These are phyloP conservation scores for Tragelaphus scriptus DNA, from an alignment of 2,113 vertebrate genomes.

Conservation along the genomic window DNA sequence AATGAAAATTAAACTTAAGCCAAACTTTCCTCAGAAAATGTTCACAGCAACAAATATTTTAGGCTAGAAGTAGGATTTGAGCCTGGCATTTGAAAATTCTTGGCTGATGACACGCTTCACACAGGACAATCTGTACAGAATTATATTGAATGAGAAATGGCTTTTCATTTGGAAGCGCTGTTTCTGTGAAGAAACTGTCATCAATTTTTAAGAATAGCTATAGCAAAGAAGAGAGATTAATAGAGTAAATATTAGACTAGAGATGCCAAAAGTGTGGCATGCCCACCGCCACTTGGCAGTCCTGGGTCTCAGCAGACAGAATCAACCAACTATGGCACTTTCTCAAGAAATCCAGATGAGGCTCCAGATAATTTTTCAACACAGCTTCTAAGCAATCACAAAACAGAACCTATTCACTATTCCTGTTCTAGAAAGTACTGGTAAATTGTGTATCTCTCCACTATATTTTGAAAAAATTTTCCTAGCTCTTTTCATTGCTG, in stretches of 20 bases:
- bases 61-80: not conserved
- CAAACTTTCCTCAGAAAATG: conserved; percentile 28
- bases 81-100: conserved; percentile 39
- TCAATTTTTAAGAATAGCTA: conserved; percentile 2
- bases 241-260: conserved; percentile 20
- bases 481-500: not conserved
- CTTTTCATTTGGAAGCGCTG: conserved; percentile 23
- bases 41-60: conserved; percentile 34
- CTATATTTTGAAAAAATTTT: not conserved
- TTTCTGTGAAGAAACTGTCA: conserved; percentile 52
- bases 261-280: not conserved
- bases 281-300: not conserved
- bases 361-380: not conserved
- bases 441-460: not conserved
- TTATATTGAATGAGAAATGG: conserved; percentile 6
- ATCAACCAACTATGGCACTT: not conserved
- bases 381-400: not conserved
- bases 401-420: not conserved
- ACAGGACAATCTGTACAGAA: conserved; percentile 48
- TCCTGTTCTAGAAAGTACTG: not conserved
- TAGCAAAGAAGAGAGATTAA: conserved; percentile 25
- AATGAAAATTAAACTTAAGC: conserved; percentile 3
- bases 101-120: conserved; percentile 13
- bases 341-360: not conserved
- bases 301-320: not conserved